These are phyloP conservation scores for Athrips mouffetella DNA, from an alignment of 2,888 invertebrate species.

Conservation along the genomic window DNA sequence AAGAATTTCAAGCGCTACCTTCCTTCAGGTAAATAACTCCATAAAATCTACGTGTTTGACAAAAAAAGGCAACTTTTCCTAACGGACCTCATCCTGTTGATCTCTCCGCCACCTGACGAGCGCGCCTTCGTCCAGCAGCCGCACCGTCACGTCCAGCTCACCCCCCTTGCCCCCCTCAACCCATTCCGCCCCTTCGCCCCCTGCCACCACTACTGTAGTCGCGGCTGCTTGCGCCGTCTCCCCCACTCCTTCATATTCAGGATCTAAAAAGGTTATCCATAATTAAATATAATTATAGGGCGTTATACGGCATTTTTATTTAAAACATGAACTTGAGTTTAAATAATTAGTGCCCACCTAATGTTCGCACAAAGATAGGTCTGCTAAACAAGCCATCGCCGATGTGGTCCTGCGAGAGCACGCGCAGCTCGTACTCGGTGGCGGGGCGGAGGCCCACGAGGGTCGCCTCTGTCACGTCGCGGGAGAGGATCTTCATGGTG, in stretches of 20 bases:
- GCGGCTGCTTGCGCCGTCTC: slow-evolving; percentile 14
- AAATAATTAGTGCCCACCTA: no score
- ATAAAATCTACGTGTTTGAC: no score
- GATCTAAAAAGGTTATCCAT: slow-evolving; percentile 21
- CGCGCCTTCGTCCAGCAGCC: slow-evolving; percentile 85
- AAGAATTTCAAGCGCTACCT: no score
- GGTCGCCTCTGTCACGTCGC: slow-evolving; percentile 86
- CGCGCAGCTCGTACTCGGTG: slow-evolving; percentile 93
- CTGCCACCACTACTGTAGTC: slow-evolving; percentile 16
- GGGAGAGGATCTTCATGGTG: slow-evolving; percentile 85
- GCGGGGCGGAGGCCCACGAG: slow-evolving; percentile 86
- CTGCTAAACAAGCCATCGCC: slow-evolving; percentile 96
- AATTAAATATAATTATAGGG: not conserved
- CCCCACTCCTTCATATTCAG: slow-evolving; percentile 29
- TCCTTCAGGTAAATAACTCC: no score
- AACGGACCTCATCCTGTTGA: slow-evolving; percentile 76
- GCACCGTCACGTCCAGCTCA: slow-evolving; percentile 83
- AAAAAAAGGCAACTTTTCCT: no score
- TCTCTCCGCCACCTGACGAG: slow-evolving; percentile 86
- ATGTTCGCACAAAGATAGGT: slow-evolving; percentile 85
- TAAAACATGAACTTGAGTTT: no score
- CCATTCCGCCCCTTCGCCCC: slow-evolving; percentile 42
- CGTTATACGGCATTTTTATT: no score
- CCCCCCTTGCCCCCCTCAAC: slow-evolving; percentile 78
- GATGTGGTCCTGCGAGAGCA: slow-evolving; percentile 88